Conservation (phyloP, 1,140 invertebrate species). For the Epicauta chinensis region DNA sequence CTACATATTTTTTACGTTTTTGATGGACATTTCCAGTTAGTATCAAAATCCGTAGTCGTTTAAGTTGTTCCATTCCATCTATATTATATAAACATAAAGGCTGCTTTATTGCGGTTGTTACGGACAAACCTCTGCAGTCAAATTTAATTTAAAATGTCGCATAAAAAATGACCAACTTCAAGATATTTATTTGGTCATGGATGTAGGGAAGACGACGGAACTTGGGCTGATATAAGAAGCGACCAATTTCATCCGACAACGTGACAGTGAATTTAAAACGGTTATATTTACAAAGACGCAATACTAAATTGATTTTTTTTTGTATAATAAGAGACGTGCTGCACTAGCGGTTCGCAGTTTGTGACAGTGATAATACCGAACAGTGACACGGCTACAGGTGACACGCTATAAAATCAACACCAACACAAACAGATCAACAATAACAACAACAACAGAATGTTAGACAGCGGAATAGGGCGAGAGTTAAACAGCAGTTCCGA, state of each 20-base stretch:
- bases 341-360: conserved; percentile 5
- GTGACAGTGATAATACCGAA: conserved; percentile 23
- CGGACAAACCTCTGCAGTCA: conserved; percentile 29
- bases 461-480: conserved; percentile 1
- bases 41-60: conserved; percentile 8
- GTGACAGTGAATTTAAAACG: conserved; percentile 17
- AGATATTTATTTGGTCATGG: too few species aligned
- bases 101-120: conserved; percentile 28
- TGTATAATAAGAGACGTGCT: too few species aligned
- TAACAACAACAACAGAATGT: too few species aligned
- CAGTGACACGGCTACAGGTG: conserved; percentile 29
- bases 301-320: conserved; percentile 12
- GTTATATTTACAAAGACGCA: conserved; percentile 8
- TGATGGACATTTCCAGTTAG: too few species aligned
- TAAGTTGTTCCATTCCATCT: conserved; percentile 23
- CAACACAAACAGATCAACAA: not conserved
- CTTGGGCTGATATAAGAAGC: conserved; percentile 8
- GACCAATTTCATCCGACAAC: conserved; percentile 8
- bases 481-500: conserved; percentile 12
- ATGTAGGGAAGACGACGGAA: too few species aligned
- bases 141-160: conserved; percentile 33
- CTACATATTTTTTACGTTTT: too few species aligned
- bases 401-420: conserved; percentile 30
- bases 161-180: conserved; percentile 23
- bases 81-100: conserved; percentile 30